Evolutionary conservation across 1,140 invertebrate species (phyloP), one percentile per base, ranked within the genome.

Genomic region (Leptinotarsa defecta): DNA sequence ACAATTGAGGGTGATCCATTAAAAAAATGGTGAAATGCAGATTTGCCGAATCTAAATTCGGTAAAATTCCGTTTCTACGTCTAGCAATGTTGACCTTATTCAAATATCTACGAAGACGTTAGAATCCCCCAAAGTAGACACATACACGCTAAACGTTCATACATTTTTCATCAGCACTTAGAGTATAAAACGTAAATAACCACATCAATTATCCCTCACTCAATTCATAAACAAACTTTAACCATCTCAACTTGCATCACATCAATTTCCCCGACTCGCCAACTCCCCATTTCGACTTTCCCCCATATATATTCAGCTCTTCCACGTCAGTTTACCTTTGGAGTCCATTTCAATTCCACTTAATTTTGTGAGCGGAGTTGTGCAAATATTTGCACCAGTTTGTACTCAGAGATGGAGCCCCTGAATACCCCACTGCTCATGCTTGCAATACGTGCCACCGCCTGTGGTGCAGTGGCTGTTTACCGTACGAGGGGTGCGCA

Each of bases 331-430:
- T 84, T 83, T 85, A 85, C 84, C 84, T 84, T 83, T 80, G 83
- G 85, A 83, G 79, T 86, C 85, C 84, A 85, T 85, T 85, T 84
- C 84, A 84, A 85, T 85, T 84, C 85, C 85, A 86, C 85, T 86
- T 86, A 86, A 86, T 86, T 86, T 86, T 85, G 83, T 86, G 83
- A 84, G 81, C 83, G 83, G 81, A 83, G 82, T 80, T 80, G 81
- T 79, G 81, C 81, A 85, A 86, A 86, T 86, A 86, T 86, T 86
- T 86, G 83, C 82, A 43, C 73, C 78, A 79, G 83, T 81, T 82
- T 81, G 83, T 83, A 82, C 81, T 72, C 68, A 27, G 63, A 64
- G 82, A 83, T 83, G 81, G 80, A 73, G 81, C 78, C 71, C 64
- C 64, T 65, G 17, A 65, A 65, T 34, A 20, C 64, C 64, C 64